Evolutionary conservation across 2,888 invertebrate species (phyloP), one percentile per base, ranked within the genome.

Genomic region (Meliscaeva auricollis): DNA sequence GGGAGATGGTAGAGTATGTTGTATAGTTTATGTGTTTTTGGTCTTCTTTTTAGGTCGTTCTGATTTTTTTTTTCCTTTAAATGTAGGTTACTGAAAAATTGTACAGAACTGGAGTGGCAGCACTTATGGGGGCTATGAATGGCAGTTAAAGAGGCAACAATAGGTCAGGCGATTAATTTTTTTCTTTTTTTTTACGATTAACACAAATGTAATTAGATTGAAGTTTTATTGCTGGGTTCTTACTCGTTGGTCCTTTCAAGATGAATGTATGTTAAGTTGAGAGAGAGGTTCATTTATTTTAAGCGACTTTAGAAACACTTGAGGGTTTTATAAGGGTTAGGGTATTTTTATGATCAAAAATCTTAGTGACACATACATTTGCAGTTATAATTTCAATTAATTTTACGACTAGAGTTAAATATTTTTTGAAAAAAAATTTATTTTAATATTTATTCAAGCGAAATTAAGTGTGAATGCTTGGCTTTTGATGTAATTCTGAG

Each of bases 141-240:
- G 72, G 73, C 73, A 56, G 76, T 69, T 77, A 81, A 85, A 73
- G 62, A 62, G 76, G 66, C 76, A 75, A 66, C 84, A 75, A 70
- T 58, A 38, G 52, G 58, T 54, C 54, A 35, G 58, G 41, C 48
- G 66, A 38, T 69, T 69, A 52, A 60, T 38, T 64, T 66, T 70
- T 58, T 30, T 50, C 15, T 38, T 64, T 66, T 70, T 58, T 30
- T 50, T 26, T 41, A 26, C 35, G 62, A 74, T 74, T 38, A 41
- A 66, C 35, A 50, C 20, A 58, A 48, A 50, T 48, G 9, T 20
- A 35, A 66, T 15, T 35, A 50, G 35, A 66, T 66, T 66, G n/a
- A 32, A 20, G 22, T 66, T 66, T 56, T 32, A 32, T 48, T 30
- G n/a, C n/a, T 35, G 13, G 35, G 1, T 15, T n/a, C n/a, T n/a